Evolutionary conservation across 2,113 vertebrate genomes (phyloP), one percentile per base, ranked within the genome.

Genomic region (Aegotheles bennettii): DNA sequence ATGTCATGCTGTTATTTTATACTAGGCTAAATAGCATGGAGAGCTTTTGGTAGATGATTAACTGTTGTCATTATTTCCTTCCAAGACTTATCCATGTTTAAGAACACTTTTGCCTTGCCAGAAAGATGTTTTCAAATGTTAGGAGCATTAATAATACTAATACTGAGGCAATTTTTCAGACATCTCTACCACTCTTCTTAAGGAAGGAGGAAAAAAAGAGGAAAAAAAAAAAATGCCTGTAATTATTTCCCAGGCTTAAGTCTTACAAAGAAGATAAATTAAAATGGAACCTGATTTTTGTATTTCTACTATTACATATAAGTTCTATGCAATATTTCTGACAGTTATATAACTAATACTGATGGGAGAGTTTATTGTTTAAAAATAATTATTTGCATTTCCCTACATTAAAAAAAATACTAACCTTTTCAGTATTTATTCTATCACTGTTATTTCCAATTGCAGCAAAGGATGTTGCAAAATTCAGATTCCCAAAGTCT

Each of bases 141-240:
- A 42, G 98, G 98, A 70, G 98, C 98, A 71, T 96, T 98, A 85
- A 99, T 99, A 94, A 99, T 98, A 86, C 98, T 98, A n/a, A n/a
- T n/a, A n/a, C n/a, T n/a, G 3, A 99, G 96, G 98, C 98, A 99
- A 89, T 98, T 99, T 84, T 98, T 98, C 94, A 99, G 98, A 80
- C 98, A 98, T 13, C 61, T 98, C 75, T 98, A 85, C 98, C 98
- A 99, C 84, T 99, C 98, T 13, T 99, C 98, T 98, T 98, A 84
- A 35, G 59, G 91, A 36, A 59, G 21, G 14, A 56, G 35, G 3
- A 56, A 45, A 25, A 36, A 47, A n/a, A 47, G 17, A 47, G 45
- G 23, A 42, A 9, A 31, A 38, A 43, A 74, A 40, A 75, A n/a
- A 31, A 45, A 16, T 4, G 4, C 16, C 42, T 43, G 45, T 36